Base-by-base conservation (phyloP, 2,113 vertebrate species). In the Microcebus jonahi region DNA sequence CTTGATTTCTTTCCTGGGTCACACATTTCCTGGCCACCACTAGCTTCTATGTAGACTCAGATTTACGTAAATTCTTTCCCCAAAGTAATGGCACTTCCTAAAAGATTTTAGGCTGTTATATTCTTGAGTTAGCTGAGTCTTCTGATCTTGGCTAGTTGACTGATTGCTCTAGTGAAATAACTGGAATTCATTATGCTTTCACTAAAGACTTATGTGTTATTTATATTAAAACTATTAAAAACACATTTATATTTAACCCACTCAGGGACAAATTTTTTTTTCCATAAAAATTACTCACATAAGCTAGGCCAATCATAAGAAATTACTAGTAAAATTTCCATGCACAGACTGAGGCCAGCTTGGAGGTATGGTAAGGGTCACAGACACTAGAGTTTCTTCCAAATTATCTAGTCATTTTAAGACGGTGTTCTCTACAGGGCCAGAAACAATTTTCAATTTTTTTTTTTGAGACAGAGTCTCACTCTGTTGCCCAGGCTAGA, bases 211-310 rank as follows among this genome's bases (percentile, higher is more conserved):
- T 70, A 8, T 88, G 25, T 91, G 14, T 81, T 86, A 36, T 91
- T 94, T 96, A 88, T 70, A 90, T 92, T 92, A 67, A 88, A 91
- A 91, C 48, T 57, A 94, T 88, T 93, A 82, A 93, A 96, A 96
- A 87, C 67, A 88, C 65, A 97, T 88, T 92, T 91, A 27, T 82
- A 57, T 95, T 91, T 95, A 90, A 92, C 76, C 65, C 90, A 91
- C 87, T 73, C 61, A 57, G 79, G 73, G 70, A 96, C 59, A 86
- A 48, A 79, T 87, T 91, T 87, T 65, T 59, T 82, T 76, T n/a
- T 36, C 83, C 39, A 31, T 93, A 39, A 91, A 96, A 86, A 95
- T 73, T 91, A 90, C 50, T 94, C 65, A 45, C 50, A 81, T 48
- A 89, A 93, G 61, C 59, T 82, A 67, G 73, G 45, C 42, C 82